phyloP scores from a whole-genome alignment of 37 sponge, comb jelly and placozoan genomes.

The Halisarca cf. caerulea region DNA sequence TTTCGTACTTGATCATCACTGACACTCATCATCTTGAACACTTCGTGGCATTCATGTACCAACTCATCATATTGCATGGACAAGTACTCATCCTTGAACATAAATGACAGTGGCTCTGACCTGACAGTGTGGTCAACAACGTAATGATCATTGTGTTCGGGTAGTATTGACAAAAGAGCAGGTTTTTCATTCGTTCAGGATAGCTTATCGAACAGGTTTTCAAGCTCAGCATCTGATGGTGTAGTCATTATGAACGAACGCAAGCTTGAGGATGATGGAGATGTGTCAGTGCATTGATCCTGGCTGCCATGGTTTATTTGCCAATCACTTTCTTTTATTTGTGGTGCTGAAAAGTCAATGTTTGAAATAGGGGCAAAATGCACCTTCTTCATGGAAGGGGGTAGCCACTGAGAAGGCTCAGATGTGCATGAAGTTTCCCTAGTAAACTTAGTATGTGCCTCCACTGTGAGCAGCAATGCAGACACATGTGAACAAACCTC shows the following conservation, averaged over 20 bases:
- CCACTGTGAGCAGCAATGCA: constrained; percentile 26
- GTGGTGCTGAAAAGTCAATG: constrained; percentile 31
- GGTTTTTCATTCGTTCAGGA: constrained; percentile 2
- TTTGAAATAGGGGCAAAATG: background rate
- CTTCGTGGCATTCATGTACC: background rate
- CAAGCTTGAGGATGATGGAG: background rate
- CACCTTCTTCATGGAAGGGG: constrained; percentile 15
- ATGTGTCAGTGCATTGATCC: background rate
- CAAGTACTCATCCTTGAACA: background rate
- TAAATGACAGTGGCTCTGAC: constrained; percentile 23
- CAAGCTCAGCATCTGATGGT: constrained; percentile 14
- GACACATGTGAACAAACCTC: constrained; percentile 47
- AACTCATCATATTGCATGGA: background rate
- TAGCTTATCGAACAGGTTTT: background rate
- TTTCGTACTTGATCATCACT: background rate
- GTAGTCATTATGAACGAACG: background rate
- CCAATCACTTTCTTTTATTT: background rate
- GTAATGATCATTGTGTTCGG: constrained; percentile 16
- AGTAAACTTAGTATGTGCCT: constrained; percentile 11
- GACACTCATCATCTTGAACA: background rate
- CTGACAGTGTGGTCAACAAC: constrained; percentile 9
- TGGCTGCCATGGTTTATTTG: too few species aligned
- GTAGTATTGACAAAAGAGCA: constrained; percentile 35
- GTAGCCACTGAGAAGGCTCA: constrained; percentile 13
- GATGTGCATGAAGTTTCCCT: constrained; percentile 21